These are phyloP conservation scores for Heliothis subflexa DNA, from an alignment of 1,140 invertebrate genomes.

Conservation along the genomic window DNA sequence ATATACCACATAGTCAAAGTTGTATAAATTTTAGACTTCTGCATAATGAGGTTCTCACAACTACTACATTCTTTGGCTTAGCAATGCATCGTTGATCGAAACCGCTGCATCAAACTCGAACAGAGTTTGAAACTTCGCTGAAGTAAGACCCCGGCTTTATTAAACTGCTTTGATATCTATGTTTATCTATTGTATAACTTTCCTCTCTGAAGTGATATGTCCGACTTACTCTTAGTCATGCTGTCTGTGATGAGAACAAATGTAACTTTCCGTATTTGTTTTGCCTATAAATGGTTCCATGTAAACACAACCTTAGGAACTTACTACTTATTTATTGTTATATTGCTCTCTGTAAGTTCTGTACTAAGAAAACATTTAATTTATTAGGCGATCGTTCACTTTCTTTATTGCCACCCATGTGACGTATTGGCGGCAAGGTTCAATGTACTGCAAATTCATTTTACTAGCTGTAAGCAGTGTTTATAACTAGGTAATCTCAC, in stretches of 20 bases:
- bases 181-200: conserved; percentile 25
- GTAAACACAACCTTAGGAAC: neutral
- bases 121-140: conserved; percentile 36
- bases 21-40: neutral
- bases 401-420: conserved; percentile 18
- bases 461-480: neutral
- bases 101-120: conserved; percentile 21
- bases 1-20: neutral
- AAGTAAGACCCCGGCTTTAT: conserved; percentile 32
- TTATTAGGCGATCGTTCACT: conserved; percentile 15
- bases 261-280: conserved; percentile 18
- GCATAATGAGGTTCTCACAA: conserved; percentile 15
- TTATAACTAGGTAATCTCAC: neutral
- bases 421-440: conserved; percentile 9
- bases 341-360: conserved; percentile 1
- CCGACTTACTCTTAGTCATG: neutral
- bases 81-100: conserved; percentile 32
- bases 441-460: neutral
- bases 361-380: neutral
- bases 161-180: conserved; percentile 37
- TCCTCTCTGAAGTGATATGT: conserved; percentile 1
- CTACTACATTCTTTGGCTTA: conserved; percentile 23
- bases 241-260: neutral
- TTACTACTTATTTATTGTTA: conserved; percentile 25
- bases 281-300: neutral